These are phyloP conservation scores for Sphaerophoria taeniata DNA, from an alignment of 2,888 invertebrate genomes.

Conservation along the genomic window DNA sequence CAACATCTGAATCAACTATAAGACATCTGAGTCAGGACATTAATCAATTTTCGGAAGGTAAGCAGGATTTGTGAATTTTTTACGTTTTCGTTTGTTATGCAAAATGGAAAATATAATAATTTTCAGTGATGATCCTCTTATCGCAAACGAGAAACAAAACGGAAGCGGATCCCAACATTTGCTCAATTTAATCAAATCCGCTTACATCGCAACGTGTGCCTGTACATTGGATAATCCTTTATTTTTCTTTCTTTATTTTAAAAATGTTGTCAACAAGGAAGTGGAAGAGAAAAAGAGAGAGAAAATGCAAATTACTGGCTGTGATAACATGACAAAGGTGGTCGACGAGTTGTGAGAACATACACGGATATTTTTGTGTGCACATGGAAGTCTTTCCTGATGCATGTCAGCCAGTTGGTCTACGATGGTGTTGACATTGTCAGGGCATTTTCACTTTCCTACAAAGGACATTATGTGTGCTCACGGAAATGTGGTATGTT, in stretches of 20 bases:
- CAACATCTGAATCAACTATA: not conserved
- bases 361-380: not conserved
- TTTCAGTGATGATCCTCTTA: conserved; percentile 27
- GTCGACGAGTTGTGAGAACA: conserved; percentile 8
- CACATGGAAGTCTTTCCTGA: conserved; percentile 23
- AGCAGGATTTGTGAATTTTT: too few species aligned
- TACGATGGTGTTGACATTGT: conserved; percentile 44
- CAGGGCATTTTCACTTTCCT: conserved; percentile 27
- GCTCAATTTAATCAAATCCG: conserved; percentile 37
- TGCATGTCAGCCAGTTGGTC: conserved; percentile 17
- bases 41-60: not conserved
- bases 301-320: conserved; percentile 62
- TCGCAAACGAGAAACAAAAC: not conserved
- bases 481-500: conserved; percentile 34
- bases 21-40: not conserved
- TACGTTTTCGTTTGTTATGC: not conserved
- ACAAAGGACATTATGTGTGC: conserved; percentile 47
- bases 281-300: conserved; percentile 8
- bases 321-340: conserved; percentile 44
- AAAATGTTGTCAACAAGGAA: conserved; percentile 16
- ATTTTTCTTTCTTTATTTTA: not conserved
- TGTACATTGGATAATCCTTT: not conserved
- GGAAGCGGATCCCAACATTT: conserved; percentile 30
- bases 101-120: not conserved
- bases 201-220: not conserved